Evolutionary conservation across 2,797 vertebrate species (phyloP), one percentile per base, ranked within the genome.

Genomic region (Anas acuta): DNA sequence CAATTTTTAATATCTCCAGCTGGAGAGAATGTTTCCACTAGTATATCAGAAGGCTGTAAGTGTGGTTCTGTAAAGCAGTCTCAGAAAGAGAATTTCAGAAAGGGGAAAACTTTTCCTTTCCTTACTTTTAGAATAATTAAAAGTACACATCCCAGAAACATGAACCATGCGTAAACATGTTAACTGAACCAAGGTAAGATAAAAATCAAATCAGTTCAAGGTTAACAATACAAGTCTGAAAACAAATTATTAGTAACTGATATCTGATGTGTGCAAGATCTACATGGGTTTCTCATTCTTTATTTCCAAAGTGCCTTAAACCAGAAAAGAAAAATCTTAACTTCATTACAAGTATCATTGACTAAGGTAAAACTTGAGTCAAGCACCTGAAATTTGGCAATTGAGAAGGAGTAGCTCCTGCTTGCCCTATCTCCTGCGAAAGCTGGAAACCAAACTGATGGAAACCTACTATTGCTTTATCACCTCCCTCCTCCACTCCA

Each of bases 21-120:
- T 91, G 79, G 39, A 86, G 67, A 85, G 41, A 93, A 92, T 76
- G 10, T 84, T 93, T 95, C 60, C 45, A 82, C 32, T 81, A 20
- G 30, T 84, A 32, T 3, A 65, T 28, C 33, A 93, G 39, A 75
- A 92, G 35, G 51, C 76, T 76, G 9, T 20, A 57, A 10, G 9
- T 35, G 45, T 61, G 17, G 28, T n/a, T 84, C 69, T 92, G 33
- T 61, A 91, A 90, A 92, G 88, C 20, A 78, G 37, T 8, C 47
- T 83, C 62, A 84, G 84, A 93, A 92, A 77, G 25, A 92, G 16
- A 61, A 66, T 72, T 93, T 93, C 14, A 45, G 57, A 67, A 81
- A 74, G 32, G 33, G 51, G 21, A 89, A 86, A 90, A 10, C 2
- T 2, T 74, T 91, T 79, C 20, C 17, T 89, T 49, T 43, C 17